Conservation (phyloP, 2,888 invertebrate species). For the Sicus ferrugineus region DNA sequence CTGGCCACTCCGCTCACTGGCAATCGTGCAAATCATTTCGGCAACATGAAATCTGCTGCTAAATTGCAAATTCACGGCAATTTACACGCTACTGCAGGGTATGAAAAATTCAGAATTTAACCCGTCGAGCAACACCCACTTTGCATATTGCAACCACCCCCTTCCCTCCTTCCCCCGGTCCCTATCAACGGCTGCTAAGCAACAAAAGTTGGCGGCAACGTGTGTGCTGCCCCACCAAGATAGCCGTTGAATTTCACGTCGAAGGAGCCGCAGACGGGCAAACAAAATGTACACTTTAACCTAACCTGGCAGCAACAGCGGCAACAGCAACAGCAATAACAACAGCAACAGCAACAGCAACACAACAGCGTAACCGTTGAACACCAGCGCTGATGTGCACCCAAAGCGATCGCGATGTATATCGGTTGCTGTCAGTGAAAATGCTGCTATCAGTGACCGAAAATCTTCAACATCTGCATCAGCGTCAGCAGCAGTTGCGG, state of each 20-base stretch:
- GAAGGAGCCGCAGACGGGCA: conserved; percentile 6
- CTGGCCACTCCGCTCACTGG: background rate
- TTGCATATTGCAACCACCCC: conserved; percentile 19
- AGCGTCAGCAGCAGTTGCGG: conserved; percentile 35
- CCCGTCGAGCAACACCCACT: conserved; percentile 38
- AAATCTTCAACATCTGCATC: conserved; percentile 45
- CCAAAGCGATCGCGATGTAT: conserved; percentile 29
- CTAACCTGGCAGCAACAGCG: conserved; percentile 22
- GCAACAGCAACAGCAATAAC: conserved; percentile 8
- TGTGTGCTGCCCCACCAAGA: background rate
- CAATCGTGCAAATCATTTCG: conserved; percentile 3
- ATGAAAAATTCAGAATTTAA: conserved; percentile 30
- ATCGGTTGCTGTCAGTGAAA: conserved; percentile 38
- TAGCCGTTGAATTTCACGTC: background rate
- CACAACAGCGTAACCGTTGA: too few relatives aligned
- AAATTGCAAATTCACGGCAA: conserved; percentile 43
- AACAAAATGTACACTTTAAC: conserved; percentile 37
- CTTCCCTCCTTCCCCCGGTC: background rate
- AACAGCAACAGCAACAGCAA: conserved; percentile 4
- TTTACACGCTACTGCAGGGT: conserved; percentile 44
- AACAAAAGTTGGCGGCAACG: conserved; percentile 6
- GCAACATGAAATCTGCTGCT: conserved; percentile 34
- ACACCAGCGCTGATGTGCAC: too few relatives aligned
- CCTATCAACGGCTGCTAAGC: too few relatives aligned
- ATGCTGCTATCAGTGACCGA: conserved; percentile 38